A percentile compares a stretch with the other conserved stretches of the same genome.
phyloP scores from a whole-genome alignment of 2,888 invertebrate species.

The Dermolepida albohirtum region DNA sequence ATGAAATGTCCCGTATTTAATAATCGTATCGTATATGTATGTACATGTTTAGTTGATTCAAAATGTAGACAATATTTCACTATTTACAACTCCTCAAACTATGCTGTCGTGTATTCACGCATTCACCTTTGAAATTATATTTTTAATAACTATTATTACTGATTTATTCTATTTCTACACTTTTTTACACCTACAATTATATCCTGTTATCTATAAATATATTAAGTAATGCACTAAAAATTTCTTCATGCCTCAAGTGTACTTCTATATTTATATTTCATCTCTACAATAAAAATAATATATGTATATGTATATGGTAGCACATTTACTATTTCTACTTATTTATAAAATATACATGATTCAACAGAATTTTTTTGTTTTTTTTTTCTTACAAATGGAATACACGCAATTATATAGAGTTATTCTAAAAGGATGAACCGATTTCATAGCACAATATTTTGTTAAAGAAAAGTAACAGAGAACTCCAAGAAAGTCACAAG shows the following conservation, averaged over 20 bases:
- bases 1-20: too few species aligned
- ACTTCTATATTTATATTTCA: slow-evolving; percentile 39
- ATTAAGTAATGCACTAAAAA: slow-evolving; percentile 23
- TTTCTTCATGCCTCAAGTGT: slow-evolving; percentile 40
- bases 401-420: too few species aligned
- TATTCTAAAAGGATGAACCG: too few species aligned
- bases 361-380: slow-evolving; percentile 17
- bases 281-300: slow-evolving; percentile 37
- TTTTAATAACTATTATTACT: background rate
- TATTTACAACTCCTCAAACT: background rate
- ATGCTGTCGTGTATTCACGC: slow-evolving; percentile 3
- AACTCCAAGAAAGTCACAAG: too few species aligned
- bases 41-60: slow-evolving; percentile 12
- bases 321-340: slow-evolving; percentile 43
- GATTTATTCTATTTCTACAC: slow-evolving; percentile 14
- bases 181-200: slow-evolving; percentile 1
- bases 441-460: too few species aligned
- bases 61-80: slow-evolving; percentile 11
- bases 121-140: background rate
- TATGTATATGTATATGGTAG: slow-evolving; percentile 32
- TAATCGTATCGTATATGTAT: background rate
- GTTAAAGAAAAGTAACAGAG: too few species aligned
- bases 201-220: slow-evolving; percentile 11
- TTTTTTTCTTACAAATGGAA: too few species aligned
- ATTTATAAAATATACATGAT: slow-evolving; percentile 41